A percentile compares a stretch with the other conserved stretches of the same genome.
phyloP scores from a whole-genome alignment of 2,888 invertebrate species.

The Acrobasis repandana region DNA sequence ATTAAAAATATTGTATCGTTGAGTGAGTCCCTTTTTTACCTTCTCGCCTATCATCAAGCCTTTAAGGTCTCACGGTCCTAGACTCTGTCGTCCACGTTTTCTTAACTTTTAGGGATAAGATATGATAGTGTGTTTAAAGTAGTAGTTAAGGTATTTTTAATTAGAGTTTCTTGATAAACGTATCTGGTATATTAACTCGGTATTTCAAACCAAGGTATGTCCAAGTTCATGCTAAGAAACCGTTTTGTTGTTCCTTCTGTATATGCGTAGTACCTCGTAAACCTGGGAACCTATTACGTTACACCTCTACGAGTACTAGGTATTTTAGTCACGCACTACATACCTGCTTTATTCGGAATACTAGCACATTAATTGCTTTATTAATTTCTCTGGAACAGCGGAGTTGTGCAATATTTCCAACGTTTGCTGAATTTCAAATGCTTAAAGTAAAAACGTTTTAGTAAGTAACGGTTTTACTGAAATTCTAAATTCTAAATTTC shows the following conservation, averaged over 20 bases:
- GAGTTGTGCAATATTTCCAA: not conserved
- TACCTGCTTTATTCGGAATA: constrained; percentile 15
- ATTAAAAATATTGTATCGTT: too few relatives aligned
- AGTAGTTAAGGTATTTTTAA: too few relatives aligned
- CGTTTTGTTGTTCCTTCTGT: constrained; percentile 40
- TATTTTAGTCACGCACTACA: constrained; percentile 26
- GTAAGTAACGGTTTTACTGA: too few relatives aligned
- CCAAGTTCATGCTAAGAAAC: constrained; percentile 41
- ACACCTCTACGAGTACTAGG: constrained; percentile 32
- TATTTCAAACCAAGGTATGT: constrained; percentile 23
- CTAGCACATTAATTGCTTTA: not conserved
- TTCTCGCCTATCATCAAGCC: too few relatives aligned
- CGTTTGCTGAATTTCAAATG: not conserved
- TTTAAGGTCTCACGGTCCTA: too few relatives aligned
- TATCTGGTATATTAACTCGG: too few relatives aligned
- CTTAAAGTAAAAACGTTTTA: not conserved
- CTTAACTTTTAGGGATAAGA: too few relatives aligned
- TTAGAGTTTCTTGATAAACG: too few relatives aligned
- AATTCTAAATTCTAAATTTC: too few relatives aligned
- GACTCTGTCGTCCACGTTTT: too few relatives aligned
- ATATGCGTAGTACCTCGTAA: constrained; percentile 51
- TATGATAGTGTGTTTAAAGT: too few relatives aligned
- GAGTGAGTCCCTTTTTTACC: too few relatives aligned
- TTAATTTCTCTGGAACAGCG: not conserved
- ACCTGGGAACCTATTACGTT: constrained; percentile 42